Evolutionary conservation across 2,888 invertebrate genomes (phyloP).

Genomic region (Steromphala cineraria): DNA sequence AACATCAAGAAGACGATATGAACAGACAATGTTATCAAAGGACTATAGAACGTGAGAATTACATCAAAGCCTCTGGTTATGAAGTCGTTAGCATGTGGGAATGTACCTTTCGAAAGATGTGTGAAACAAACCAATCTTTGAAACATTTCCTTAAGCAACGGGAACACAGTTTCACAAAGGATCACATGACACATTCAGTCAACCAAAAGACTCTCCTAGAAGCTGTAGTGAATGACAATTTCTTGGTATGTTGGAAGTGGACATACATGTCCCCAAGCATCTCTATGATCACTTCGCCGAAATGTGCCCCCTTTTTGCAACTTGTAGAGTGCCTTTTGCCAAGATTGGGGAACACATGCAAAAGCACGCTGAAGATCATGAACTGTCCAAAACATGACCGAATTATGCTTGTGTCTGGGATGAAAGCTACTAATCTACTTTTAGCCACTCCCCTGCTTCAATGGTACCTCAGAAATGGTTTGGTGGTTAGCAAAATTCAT

Average conservation of each 20-base stretch:
- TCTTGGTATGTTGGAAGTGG: conserved; percentile 12
- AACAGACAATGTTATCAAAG: neutral
- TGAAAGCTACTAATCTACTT: neutral
- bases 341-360: neutral
- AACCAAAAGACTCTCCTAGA: neutral
- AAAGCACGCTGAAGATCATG: too few species aligned
- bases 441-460: neutral
- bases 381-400: neutral
- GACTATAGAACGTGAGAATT: neutral
- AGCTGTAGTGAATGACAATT: neutral
- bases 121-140: neutral
- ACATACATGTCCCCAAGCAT: neutral
- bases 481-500: neutral
- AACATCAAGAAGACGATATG: neutral
- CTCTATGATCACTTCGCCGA: neutral
- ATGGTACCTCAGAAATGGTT: neutral
- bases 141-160: neutral
- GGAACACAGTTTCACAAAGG: neutral
- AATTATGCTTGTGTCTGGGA: neutral
- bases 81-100: neutral
- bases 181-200: neutral
- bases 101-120: neutral
- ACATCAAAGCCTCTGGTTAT: neutral
- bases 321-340: neutral
- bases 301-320: neutral